These are phyloP conservation scores for Nothobranchius kuhntae DNA, from an alignment of 2,113 vertebrate genomes.

Conservation along the genomic window DNA sequence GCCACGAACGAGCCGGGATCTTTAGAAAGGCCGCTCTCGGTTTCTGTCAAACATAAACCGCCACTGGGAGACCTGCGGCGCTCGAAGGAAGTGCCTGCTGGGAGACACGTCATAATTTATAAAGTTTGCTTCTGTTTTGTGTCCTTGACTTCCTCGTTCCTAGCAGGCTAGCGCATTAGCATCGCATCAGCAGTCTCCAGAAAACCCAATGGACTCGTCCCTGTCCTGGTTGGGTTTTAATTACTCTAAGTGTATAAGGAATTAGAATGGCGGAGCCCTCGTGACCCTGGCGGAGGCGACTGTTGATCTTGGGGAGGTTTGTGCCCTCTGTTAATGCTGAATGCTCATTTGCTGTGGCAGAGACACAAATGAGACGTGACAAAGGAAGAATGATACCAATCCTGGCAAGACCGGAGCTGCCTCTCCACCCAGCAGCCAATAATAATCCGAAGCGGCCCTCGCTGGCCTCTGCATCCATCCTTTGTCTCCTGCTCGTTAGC, in stretches of 20 bases:
- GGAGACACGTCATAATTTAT: constrained; percentile 11
- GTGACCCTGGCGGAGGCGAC: constrained; percentile 43
- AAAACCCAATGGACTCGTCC: constrained; percentile 53
- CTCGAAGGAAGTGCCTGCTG: constrained; percentile 16
- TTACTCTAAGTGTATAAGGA: constrained; percentile 74
- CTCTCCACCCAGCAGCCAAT: constrained; percentile 52
- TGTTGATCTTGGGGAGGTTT: constrained; percentile 63
- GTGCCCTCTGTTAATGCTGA: constrained; percentile 70
- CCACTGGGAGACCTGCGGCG: constrained; percentile 3
- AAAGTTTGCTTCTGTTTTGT: constrained; percentile 45
- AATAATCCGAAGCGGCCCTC: constrained; percentile 69
- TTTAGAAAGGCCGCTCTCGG: constrained; percentile 40
- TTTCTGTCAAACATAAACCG: constrained; percentile 47
- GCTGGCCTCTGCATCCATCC: constrained; percentile 52
- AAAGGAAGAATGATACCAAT: constrained; percentile 53
- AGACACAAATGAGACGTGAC: constrained; percentile 66
- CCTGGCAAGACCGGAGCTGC: constrained; percentile 37
- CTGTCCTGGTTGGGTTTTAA: constrained; percentile 65
- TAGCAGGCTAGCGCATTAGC: constrained; percentile 66
- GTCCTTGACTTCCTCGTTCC: constrained; percentile 69
- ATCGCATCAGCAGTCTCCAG: constrained; percentile 71
- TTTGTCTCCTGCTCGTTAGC: constrained; percentile 60
- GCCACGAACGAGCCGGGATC: constrained; percentile 44
- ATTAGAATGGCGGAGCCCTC: constrained; percentile 51
- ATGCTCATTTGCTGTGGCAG: constrained; percentile 64